Percentiles rank a stretch among this genome's conserved stretches.
Conservation (phyloP, 1,140 invertebrate genomes). For the Euura saliciscinereae region DNA sequence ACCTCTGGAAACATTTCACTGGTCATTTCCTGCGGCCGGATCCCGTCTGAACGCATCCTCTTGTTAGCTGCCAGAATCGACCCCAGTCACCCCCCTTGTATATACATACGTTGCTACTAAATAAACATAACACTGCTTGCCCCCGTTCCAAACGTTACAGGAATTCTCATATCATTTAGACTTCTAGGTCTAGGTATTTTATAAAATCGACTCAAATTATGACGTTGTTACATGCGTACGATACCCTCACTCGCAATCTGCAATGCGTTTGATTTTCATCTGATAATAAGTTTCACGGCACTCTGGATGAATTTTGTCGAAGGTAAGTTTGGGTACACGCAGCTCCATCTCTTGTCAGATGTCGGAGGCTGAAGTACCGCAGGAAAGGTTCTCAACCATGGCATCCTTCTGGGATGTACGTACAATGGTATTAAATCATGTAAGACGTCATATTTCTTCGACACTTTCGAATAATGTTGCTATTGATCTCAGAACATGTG, state of each 20-base stretch:
- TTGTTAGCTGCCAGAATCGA: background rate
- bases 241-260: background rate
- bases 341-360: slow-evolving; percentile 41
- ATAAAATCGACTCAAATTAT: no score
- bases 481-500: no score
- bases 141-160: background rate
- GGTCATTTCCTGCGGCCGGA: slow-evolving; percentile 6
- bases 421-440: no score
- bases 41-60: slow-evolving; percentile 6
- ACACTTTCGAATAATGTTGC: no score
- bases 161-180: background rate
- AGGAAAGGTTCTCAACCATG: slow-evolving; percentile 31
- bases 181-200: no score
- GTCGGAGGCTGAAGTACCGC: slow-evolving; percentile 24
- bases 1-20: slow-evolving; percentile 4
- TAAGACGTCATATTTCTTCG: no score
- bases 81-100: background rate
- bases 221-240: no score
- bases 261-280: background rate
- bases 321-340: slow-evolving; percentile 21
- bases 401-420: background rate
- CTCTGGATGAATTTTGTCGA: background rate
- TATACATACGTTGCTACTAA: slow-evolving; percentile 2
- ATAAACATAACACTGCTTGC: background rate
- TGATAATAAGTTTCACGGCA: no score